Base-by-base conservation (phyloP, 2,797 vertebrate genomes). In the Arctocebus calabarensis region DNA sequence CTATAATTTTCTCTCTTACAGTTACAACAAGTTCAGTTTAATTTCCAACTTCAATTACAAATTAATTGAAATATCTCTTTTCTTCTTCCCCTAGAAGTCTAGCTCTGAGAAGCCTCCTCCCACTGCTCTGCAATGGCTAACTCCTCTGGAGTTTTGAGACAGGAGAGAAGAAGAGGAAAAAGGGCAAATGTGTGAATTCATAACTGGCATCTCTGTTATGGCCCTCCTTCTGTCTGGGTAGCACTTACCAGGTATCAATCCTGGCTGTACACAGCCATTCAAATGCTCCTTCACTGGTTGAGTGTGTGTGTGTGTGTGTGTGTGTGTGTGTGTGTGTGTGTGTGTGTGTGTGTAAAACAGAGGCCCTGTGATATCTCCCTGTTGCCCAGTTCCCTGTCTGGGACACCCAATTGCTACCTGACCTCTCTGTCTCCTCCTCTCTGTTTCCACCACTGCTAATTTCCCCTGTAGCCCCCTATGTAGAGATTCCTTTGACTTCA, bases 1-100 rank as follows among this genome's bases (percentile, higher is more conserved):
- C 23, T 78, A n/a, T 52, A 68, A 79, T 88, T 93, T 94, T 43
- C 64, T 88, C 27, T 73, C 27, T 77, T 86, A 82, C 57, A 75
- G 17, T 57, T 74, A 48, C 23, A 55, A 7, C 2, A 84, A 78
- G 27, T 64, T 88, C n/a, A 74, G 23, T 87, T 93, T 89, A 71
- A 95, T 66, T 73, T 84, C 10, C 12, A 78, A 66, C 23, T 84
- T 86, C 45, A 89, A 73, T 88, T 34, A 84, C 61, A 88, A 75
- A 74, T 68, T 82, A 64, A 88, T 78, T 87, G 81, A 71, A 82
- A 40, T 62, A 16, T 70, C 48, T 93, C 48, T 66, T 84, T 93
- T 48, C 4, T 5, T 12, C 17, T 77, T 77, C n/a, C 74, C 12
- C 29, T 27, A 77, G 4, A 11, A 55, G 22, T 70, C 37, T 48